A percentile compares a stretch with the other conserved stretches of the same genome.
Evolutionary conservation across 2,888 invertebrate genomes (phyloP).

Genomic region (Parelbella ahira): DNA sequence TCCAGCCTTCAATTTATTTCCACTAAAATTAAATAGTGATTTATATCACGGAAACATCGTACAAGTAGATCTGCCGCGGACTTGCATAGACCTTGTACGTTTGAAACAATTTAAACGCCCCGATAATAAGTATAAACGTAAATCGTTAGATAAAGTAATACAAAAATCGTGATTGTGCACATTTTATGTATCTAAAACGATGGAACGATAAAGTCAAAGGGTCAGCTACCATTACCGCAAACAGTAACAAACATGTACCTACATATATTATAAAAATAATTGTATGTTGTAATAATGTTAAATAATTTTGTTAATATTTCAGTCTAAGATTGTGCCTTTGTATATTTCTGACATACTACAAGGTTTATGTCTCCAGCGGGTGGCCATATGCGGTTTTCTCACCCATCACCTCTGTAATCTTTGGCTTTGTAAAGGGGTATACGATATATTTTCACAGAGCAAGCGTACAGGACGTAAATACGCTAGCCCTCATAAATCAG

Average conservation of each 20-base stretch:
- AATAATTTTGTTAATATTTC: conserved; percentile 7
- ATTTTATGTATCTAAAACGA: no score
- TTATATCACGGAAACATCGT: conserved; percentile 12
- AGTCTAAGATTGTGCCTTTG: conserved; percentile 9
- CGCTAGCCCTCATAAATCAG: conserved; percentile 10
- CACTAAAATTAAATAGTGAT: conserved; percentile 44
- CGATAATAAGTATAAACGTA: no score
- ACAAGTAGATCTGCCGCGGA: neutral
- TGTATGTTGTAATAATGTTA: no score
- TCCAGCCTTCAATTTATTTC: conserved; percentile 61
- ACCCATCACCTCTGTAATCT: conserved; percentile 14
- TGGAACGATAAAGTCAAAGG: no score
- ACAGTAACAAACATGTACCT: no score
- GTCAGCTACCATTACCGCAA: no score
- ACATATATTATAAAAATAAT: no score
- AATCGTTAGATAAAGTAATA: no score
- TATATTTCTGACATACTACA: conserved; percentile 6
- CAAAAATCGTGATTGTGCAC: no score
- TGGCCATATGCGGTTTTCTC: conserved; percentile 19
- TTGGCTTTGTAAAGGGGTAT: conserved; percentile 15
- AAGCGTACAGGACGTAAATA: conserved; percentile 13
- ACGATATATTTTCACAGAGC: conserved; percentile 18
- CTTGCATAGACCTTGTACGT: no score
- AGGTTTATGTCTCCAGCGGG: conserved; percentile 19
- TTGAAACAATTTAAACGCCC: no score